Evolutionary conservation across 2,797 vertebrate species (phyloP), one percentile per base, ranked within the genome.

Genomic region (Paedocypris micromegethes): DNA sequence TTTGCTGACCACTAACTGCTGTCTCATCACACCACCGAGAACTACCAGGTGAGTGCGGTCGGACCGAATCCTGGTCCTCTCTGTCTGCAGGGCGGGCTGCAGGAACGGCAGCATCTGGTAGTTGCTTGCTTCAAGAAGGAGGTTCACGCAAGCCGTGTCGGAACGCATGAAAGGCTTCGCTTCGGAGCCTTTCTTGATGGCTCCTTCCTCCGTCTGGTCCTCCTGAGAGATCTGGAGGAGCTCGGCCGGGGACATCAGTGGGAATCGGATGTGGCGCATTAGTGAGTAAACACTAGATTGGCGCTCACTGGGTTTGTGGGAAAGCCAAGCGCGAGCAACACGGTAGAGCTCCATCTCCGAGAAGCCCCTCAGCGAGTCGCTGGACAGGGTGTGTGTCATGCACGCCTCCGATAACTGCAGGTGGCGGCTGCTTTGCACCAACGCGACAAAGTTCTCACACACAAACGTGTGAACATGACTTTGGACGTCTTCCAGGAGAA

Each of bases 91-190:
- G 1, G 73, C 74, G 0, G 90, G 91, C 80, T 92, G 90, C 80
- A 91, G 86, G 84, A 86, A 90, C 0, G 90, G 91, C 85, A 92
- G 86, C 90, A 92, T 92, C 84, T 92, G 91, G 80, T 91, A 92
- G 82, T 91, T 92, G 79, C 90, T 91, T 75, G 91, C 91, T 77
- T 92, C 90, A 74, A 92, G 84, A 58, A 92, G 84, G 2, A 92
- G 89, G 84, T 89, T 92, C 6, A 92, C 85, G 1, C 88, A 92
- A 59, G 83, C 83, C 0, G 89, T 85, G 2, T 89, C 81, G 0
- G 86, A 83, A 43, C 88, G 87, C 88, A 91, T 90, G 77, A 88
- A 60, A 6, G 84, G 75, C 56, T 55, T 56, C 9, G 38, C 66
- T 44, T 64, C 66, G 4, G 52, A 23, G 23, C 23, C 23, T 1